A percentile compares a stretch with the other conserved stretches of the same genome.
These are phyloP conservation scores for Halocynthia roretzi DNA, from an alignment of 23 tunicate genomes.

Conservation along the genomic window DNA sequence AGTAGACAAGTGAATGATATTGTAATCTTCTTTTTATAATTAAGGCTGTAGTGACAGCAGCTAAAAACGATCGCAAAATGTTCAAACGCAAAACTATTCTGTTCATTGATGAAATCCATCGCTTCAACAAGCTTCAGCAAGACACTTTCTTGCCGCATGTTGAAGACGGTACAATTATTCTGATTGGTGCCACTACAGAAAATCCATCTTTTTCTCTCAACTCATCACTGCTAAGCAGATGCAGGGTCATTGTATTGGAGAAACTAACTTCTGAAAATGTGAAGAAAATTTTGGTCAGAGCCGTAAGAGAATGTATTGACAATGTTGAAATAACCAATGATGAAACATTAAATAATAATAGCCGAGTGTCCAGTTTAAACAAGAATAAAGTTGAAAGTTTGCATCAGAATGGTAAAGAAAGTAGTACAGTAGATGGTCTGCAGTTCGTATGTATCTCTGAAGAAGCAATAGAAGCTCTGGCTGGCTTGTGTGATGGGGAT, in stretches of 20 bases:
- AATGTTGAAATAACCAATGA: not conserved
- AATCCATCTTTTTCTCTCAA: slow-evolving; percentile 76
- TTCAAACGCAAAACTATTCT: slow-evolving; percentile 52
- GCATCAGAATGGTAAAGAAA: not conserved
- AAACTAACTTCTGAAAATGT: slow-evolving; percentile 32
- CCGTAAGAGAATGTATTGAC: slow-evolving; percentile 12
- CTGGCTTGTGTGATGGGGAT: slow-evolving; percentile 72
- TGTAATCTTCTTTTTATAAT: no score
- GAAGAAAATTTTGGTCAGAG: slow-evolving; percentile 22
- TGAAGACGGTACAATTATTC: slow-evolving; percentile 59
- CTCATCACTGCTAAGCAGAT: slow-evolving; percentile 61
- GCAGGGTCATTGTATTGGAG: slow-evolving; percentile 49
- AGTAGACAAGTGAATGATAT: no score
- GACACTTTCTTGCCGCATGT: slow-evolving; percentile 63
- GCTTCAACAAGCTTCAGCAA: slow-evolving; percentile 76
- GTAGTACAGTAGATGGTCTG: not conserved
- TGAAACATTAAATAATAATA: not conserved
- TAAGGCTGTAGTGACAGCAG: slow-evolving; percentile 32
- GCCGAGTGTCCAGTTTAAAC: not conserved
- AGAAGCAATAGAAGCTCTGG: slow-evolving; percentile 29
- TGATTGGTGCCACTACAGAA: slow-evolving; percentile 79
- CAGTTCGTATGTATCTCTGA: slow-evolving; percentile 15
- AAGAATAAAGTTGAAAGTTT: not conserved
- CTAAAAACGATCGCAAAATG: slow-evolving; percentile 48
- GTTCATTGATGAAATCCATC: slow-evolving; percentile 75